Evolutionary conservation across 1,140 invertebrate species (phyloP), one percentile per base, ranked within the genome.

Genomic region (Cotesia chilonis): DNA sequence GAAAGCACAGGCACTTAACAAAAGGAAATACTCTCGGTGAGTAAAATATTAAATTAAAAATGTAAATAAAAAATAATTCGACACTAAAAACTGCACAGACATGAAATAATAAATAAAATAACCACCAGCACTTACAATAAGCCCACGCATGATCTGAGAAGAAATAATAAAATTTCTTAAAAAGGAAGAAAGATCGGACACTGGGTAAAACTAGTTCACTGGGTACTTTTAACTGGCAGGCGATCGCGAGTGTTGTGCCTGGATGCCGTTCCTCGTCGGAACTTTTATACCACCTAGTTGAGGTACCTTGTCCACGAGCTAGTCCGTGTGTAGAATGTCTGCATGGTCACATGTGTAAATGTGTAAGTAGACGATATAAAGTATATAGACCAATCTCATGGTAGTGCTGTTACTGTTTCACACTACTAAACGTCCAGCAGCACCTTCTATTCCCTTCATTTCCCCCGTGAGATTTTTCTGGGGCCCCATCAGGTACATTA

Each of bases 1-100:
- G 79, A 79, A 81, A 81, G 78, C 77, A 67, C 12, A 37, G 66
- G 67, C 52, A 38, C n/a, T 14, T 12, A 14, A 68, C 67, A 41
- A 10, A 47, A 47, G 41, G 10, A 47, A 47, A 7, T 7, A 5
- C 6, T 47, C 10, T 47, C 10, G 35, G 20, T 47, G 5, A 47
- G 41, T 9, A 47, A 47, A 47, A 47, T 47, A 9, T 47, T 47
- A 9, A 47, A 47, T 47, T 6, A 47, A 47, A 47, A 47, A 47
- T 41, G 5, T 47, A 47, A 47, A 47, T 9, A 47, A 6, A 47
- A 47, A 47, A 47, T 6, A 9, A 9, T 47, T 47, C 1, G 6
- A 9, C 4, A 7, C 5, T 6, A 47, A 5, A 47, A 47, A 47
- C 7, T 2, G 59, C 59, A 61, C n/a, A 61, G 17, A 36, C 9